Conservation (phyloP, 30 jellyfish, hydroid and myxozoan species). For the Hydractinia symbiolongicarpus region DNA sequence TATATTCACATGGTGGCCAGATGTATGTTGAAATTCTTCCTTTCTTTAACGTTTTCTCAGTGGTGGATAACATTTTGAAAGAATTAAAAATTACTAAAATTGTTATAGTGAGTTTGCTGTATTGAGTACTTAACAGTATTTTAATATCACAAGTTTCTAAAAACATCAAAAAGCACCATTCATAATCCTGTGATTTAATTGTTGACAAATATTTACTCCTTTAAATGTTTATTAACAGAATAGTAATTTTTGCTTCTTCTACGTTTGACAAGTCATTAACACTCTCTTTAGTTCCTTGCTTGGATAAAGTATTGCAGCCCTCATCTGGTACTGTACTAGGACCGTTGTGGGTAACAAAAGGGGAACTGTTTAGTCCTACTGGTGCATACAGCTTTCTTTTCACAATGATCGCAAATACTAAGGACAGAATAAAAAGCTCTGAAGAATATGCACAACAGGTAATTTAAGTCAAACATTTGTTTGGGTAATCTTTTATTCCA, state of each 20-base stretch:
- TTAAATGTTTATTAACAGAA: not conserved
- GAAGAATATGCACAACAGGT: constrained; percentile 21
- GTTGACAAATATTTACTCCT: not conserved
- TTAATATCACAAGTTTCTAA: too few relatives aligned
- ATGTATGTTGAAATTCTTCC: too few relatives aligned
- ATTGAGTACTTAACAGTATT: too few relatives aligned
- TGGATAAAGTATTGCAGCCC: constrained; percentile 40
- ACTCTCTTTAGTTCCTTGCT: constrained; percentile 38
- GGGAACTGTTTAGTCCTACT: constrained; percentile 73
- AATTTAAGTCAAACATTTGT: not conserved
- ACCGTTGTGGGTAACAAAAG: constrained; percentile 84
- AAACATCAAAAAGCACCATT: too few relatives aligned
- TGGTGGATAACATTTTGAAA: too few relatives aligned
- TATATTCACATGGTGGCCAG: too few relatives aligned
- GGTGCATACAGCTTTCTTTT: constrained; percentile 53
- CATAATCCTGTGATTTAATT: not conserved
- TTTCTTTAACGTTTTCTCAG: too few relatives aligned
- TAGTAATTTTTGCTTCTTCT: not conserved
- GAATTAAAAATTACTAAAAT: too few relatives aligned
- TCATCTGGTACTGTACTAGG: constrained; percentile 48
- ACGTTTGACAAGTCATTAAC: not conserved
- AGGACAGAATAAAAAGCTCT: constrained; percentile 15
- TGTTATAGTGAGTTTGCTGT: too few relatives aligned
- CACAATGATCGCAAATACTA: constrained; percentile 26
- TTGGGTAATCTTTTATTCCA: too few relatives aligned